Conservation (phyloP, 1,140 invertebrate genomes). For the Atta cephalotes region DNA sequence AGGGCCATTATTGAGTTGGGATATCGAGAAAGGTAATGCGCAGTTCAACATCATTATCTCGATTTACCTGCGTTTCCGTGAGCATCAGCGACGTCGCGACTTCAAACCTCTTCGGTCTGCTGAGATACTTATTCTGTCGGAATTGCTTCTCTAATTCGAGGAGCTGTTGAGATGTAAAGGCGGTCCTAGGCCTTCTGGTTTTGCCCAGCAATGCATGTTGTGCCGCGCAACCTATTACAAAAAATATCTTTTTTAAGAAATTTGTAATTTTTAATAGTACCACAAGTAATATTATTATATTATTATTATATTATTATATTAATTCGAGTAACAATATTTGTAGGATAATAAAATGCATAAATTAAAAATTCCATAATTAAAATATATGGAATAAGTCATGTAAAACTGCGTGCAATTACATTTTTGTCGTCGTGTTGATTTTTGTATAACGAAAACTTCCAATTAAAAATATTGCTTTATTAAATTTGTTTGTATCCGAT, state of each 20-base stretch:
- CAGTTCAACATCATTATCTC: slow-evolving; percentile 48
- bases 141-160: slow-evolving; percentile 99
- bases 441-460: background rate
- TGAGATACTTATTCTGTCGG: slow-evolving; percentile 99
- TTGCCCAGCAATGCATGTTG: slow-evolving; percentile 96
- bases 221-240: slow-evolving; percentile 85
- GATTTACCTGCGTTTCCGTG: slow-evolving; percentile 97
- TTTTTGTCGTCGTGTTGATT: background rate
- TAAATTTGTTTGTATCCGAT: slow-evolving; percentile 2
- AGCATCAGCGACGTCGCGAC: slow-evolving; percentile 99
- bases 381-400: background rate
- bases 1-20: slow-evolving; percentile 1
- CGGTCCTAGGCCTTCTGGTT: slow-evolving; percentile 97
- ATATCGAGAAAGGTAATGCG: slow-evolving; percentile 23
- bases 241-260: background rate
- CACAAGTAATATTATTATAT: background rate
- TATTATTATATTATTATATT: background rate
- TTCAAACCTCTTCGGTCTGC: slow-evolving; percentile 98
- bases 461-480: slow-evolving; percentile 14
- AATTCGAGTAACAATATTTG: slow-evolving; percentile 5
- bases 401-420: background rate
- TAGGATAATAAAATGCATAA: background rate
- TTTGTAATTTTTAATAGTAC: background rate
- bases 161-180: slow-evolving; percentile 99
- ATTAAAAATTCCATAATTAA: slow-evolving; percentile 14